phyloP scores from a whole-genome alignment of 2,797 vertebrate species.

The Lateolabrax maculatus region DNA sequence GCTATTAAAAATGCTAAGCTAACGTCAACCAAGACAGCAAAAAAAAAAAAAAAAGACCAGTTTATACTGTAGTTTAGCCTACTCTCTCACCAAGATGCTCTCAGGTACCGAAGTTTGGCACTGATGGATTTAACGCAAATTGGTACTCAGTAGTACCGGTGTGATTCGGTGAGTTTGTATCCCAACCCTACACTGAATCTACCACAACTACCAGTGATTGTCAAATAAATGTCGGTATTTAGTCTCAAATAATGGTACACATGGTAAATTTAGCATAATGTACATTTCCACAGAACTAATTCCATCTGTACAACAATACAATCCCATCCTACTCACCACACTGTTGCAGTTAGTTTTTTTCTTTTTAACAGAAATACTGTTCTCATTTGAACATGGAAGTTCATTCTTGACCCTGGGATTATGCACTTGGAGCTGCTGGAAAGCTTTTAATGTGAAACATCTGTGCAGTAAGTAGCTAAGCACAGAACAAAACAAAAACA shows the following conservation, averaged over 20 bases:
- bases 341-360: neutral
- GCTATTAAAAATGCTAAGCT: no score
- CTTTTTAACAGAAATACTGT: neutral
- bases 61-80: no score
- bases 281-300: neutral
- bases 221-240: neutral
- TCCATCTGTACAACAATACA: neutral
- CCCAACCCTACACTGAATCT: neutral
- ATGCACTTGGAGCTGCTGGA: neutral
- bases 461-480: neutral
- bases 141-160: no score
- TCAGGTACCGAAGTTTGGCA: no score
- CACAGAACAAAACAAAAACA: no score
- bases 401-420: neutral
- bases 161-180: no score
- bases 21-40: no score
- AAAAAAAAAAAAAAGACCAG: no score
- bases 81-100: no score
- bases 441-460: slow-evolving; percentile 4
- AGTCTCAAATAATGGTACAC: neutral
- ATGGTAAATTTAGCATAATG: neutral
- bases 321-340: accelerated
- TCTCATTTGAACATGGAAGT: neutral
- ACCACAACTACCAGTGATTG: neutral
- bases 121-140: no score